phyloP scores from a whole-genome alignment of 2,113 vertebrate species.

The Perccottus glenii region DNA sequence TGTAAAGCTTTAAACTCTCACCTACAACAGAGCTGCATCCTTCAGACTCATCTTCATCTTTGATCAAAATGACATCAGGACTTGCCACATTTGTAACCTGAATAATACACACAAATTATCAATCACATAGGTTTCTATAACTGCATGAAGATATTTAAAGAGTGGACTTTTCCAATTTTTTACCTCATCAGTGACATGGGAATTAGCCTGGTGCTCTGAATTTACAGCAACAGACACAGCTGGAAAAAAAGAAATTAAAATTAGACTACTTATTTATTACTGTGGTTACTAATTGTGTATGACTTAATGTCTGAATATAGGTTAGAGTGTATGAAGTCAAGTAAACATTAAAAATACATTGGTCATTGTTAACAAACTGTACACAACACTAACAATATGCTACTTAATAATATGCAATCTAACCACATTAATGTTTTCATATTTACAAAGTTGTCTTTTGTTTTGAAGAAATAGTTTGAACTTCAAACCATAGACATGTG shows the following conservation, averaged over 20 bases:
- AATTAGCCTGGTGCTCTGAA: slow-evolving; percentile 23
- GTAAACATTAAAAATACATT: no score
- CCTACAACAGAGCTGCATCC: slow-evolving; percentile 41
- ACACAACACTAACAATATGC: no score
- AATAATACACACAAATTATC: background rate
- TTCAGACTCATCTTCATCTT: slow-evolving; percentile 71
- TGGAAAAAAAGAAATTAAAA: background rate
- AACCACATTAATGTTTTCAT: no score
- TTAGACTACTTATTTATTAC: no score
- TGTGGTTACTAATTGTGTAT: no score
- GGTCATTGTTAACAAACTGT: no score
- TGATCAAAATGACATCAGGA: slow-evolving; percentile 74
- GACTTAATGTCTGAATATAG: no score
- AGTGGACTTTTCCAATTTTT: background rate
- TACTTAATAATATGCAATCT: no score
- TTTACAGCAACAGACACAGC: slow-evolving; percentile 24
- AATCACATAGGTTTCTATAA: background rate
- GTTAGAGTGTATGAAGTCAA: no score
- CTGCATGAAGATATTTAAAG: background rate
- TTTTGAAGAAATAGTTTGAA: no score
- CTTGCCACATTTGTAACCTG: slow-evolving; percentile 54
- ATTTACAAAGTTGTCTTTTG: no score
- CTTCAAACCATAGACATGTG: no score
- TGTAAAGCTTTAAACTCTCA: slow-evolving; percentile 16
- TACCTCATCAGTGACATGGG: slow-evolving; percentile 38